Conservation (phyloP, 2,888 invertebrate genomes). For the Xestia sexstrigata region DNA sequence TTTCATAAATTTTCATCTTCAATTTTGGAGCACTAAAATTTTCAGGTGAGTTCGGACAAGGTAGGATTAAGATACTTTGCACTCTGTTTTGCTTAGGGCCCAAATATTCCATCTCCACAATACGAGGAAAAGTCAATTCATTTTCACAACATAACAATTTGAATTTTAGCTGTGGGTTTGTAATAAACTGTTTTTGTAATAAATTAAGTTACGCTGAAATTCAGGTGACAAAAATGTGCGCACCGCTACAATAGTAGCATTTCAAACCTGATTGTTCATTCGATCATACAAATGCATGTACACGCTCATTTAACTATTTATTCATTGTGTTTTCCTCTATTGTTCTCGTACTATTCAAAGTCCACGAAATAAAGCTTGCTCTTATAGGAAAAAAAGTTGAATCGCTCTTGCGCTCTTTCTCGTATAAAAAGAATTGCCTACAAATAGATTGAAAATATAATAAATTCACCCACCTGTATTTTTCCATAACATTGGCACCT, state of each 20-base stretch:
- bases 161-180: background rate
- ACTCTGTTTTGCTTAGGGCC: background rate
- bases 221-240: constrained; percentile 57
- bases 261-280: constrained; percentile 61
- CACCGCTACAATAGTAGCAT: constrained; percentile 42
- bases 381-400: background rate
- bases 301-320: constrained; percentile 65
- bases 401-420: background rate
- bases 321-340: constrained; percentile 52
- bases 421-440: constrained; percentile 4
- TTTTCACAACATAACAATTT: background rate
- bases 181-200: constrained; percentile 3
- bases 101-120: background rate
- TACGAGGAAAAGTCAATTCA: background rate
- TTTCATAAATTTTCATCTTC: constrained; percentile 6
- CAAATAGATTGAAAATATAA: constrained; percentile 8
- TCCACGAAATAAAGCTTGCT: constrained; percentile 19
- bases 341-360: constrained; percentile 56
- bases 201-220: constrained; percentile 10
- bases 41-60: background rate
- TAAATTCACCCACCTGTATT: constrained; percentile 23
- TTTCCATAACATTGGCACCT: constrained; percentile 8
- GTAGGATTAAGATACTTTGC: background rate
- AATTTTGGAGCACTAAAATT: background rate
- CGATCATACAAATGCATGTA: constrained; percentile 62